These are phyloP conservation scores for Exephanes ischioxanthus DNA, from an alignment of 2,888 invertebrate genomes.

Conservation along the genomic window DNA sequence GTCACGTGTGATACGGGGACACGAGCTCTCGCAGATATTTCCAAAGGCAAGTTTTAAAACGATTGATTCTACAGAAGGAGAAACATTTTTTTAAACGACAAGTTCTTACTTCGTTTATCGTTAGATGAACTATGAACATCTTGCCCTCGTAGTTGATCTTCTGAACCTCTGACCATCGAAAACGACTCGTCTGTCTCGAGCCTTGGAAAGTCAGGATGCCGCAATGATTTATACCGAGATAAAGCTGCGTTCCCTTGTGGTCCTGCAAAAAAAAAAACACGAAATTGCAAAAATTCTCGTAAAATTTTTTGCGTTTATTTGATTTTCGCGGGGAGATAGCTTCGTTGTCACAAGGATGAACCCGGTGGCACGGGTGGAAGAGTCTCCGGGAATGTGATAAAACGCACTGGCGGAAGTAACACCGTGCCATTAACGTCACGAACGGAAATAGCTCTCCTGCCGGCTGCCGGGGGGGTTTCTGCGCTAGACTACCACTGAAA, in stretches of 20 bases:
- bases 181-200: slow-evolving; percentile 96
- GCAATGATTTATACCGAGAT: slow-evolving; percentile 97
- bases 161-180: slow-evolving; percentile 98
- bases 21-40: background rate
- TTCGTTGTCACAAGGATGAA: slow-evolving; percentile 33
- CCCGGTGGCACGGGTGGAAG: slow-evolving; percentile 15
- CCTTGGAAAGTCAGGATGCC: slow-evolving; percentile 98
- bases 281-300: background rate
- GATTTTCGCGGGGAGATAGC: slow-evolving; percentile 19
- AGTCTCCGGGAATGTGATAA: slow-evolving; percentile 59
- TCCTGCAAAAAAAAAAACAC: slow-evolving; percentile 88
- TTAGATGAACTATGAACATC: slow-evolving; percentile 98
- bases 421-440: slow-evolving; percentile 73
- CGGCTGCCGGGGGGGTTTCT: slow-evolving; percentile 13
- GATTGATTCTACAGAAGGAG: background rate
- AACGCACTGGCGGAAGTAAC: slow-evolving; percentile 72
- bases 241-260: slow-evolving; percentile 95
- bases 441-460: slow-evolving; percentile 68
- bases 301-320: background rate
- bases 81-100: background rate
- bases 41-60: background rate
- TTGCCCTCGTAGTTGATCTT: slow-evolving; percentile 99
- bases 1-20: background rate
- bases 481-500: slow-evolving; percentile 22
- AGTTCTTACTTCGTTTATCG: slow-evolving; percentile 93